Base-by-base conservation (phyloP, 2,113 vertebrate species). In the Trogon melanurus region DNA sequence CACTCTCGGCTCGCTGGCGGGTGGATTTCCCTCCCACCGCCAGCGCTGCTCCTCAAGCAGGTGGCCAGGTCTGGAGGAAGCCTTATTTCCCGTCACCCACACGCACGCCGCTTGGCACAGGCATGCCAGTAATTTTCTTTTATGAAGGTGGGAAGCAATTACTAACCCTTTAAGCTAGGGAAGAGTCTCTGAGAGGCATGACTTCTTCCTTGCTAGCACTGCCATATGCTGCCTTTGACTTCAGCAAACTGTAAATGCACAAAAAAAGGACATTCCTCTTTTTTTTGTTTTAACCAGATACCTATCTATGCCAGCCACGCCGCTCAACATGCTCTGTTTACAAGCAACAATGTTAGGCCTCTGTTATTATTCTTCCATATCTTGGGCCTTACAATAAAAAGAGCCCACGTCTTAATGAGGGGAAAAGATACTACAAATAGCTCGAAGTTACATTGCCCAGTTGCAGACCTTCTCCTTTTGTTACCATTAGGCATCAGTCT, bases 11-110 rank as follows among this genome's bases (percentile, higher is more conserved):
- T 51, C 1, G 5, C 93, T n/a, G 58, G 83, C 9, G 50, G 41
- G 76, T 65, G 76, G 53, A 45, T 86, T 75, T 79, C 61, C 69
- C 75, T 94, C 96, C 88, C 53, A 64, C 57, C 0, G 4, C 85
- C 85, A 65, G 6, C 0, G 2, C 82, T 81, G 89, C 84, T 76
- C 73, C 11, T 7, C 84, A 85, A 82, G 86, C 92, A 96, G 73
- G 92, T 89, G 94, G 88, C 76, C 87, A 84, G 92, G 76, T 79
- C 85, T 91, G 83, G 73, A 85, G 89, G 85, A 96, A 96, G 79
- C 71, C 74, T 72, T 41, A 75, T 29, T 95, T 95, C 91, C 89
- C 9, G 0, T 76, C 88, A 94, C 79, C 86, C 94, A 93, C 90
- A 81, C 0, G 6, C 76, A 58, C 2, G 5, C 4, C 0, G 2